phyloP scores from a whole-genome alignment of 2,888 invertebrate genomes.

The Camptogramma bilineatum region DNA sequence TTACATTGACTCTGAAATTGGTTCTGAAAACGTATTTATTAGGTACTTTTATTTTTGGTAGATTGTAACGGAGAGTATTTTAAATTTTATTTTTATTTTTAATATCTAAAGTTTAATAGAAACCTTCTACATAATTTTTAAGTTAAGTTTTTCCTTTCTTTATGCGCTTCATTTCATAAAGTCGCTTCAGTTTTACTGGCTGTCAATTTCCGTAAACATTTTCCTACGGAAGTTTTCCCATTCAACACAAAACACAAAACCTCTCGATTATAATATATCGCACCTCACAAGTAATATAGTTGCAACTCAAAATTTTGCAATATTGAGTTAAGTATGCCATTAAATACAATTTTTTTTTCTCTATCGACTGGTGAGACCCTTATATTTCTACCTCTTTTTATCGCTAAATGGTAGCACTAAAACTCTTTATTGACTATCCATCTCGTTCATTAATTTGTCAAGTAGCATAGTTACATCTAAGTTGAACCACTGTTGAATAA shows the following conservation, averaged over 20 bases:
- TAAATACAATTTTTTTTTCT: too few relatives aligned
- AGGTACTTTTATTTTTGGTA: neutral
- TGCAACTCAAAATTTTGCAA: too few relatives aligned
- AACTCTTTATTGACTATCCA: too few relatives aligned
- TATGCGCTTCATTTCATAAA: neutral
- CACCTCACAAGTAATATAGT: too few relatives aligned
- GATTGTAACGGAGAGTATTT: neutral
- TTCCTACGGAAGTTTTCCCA: neutral
- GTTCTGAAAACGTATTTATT: neutral
- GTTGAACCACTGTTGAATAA: too few relatives aligned
- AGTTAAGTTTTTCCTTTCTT: neutral
- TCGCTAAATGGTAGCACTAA: too few relatives aligned
- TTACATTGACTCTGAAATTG: constrained; percentile 15
- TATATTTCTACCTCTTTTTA: too few relatives aligned
- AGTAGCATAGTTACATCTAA: too few relatives aligned
- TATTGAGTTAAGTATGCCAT: too few relatives aligned
- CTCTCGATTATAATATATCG: too few relatives aligned
- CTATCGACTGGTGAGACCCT: too few relatives aligned
- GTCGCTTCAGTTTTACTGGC: neutral
- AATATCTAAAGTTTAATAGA: neutral
- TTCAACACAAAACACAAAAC: constrained; percentile 13
- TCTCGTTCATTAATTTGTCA: too few relatives aligned
- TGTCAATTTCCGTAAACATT: constrained; percentile 2
- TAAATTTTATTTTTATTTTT: neutral
- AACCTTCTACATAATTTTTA: neutral